Base-by-base conservation (phyloP, 2,888 invertebrate genomes). In the Dorcus parallelipipedus region DNA sequence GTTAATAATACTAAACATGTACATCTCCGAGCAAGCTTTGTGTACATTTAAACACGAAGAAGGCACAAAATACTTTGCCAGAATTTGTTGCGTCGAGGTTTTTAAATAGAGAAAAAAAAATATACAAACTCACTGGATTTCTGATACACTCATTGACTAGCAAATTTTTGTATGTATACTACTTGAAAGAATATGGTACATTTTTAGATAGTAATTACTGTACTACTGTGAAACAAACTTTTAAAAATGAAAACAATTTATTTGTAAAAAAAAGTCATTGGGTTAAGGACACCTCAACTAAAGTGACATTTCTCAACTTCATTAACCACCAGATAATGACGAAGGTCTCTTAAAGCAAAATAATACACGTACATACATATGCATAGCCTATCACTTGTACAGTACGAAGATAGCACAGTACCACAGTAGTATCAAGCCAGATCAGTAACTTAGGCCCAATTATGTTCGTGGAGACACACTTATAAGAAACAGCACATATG, bases 311-410 rank as follows among this genome's bases (percentile, higher is more conserved):
- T 20, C 17, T 33, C 23, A 45, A 17, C 9, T 45, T 20, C 6
- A 7, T 45, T 33, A 14, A 45, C 17, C 23, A 45, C 45, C 45
- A 45, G 23, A 20, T 6, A 33, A 33, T 45, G 45, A 45, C 2
- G 23, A 23, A 20, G 17, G 45, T 45, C 23, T 45, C 45, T 23
- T 41, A 52, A 56, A 52, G 3, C 39, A 47, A 52, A 56, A 49
- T 20, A 55, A 9, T 47, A 53, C 38, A 53, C 52, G 47, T 56
- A 56, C 54, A 55, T 49, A 55, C 56, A 56, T 56, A 56, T 52
- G 52, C 51, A 56, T 47, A 54, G 47, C 54, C 45, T 54, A 54
- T 54, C 47, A 54, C 54, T 45, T 54, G 54, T 54, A 54, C 52
- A 41, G 47, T 54, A 54, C 52, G 43, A 38, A 54, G 54, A 38